A percentile compares a stretch with the other conserved stretches of the same genome.
Conservation (phyloP, 1,140 invertebrate genomes). For the Dolichoris vasculosae region DNA sequence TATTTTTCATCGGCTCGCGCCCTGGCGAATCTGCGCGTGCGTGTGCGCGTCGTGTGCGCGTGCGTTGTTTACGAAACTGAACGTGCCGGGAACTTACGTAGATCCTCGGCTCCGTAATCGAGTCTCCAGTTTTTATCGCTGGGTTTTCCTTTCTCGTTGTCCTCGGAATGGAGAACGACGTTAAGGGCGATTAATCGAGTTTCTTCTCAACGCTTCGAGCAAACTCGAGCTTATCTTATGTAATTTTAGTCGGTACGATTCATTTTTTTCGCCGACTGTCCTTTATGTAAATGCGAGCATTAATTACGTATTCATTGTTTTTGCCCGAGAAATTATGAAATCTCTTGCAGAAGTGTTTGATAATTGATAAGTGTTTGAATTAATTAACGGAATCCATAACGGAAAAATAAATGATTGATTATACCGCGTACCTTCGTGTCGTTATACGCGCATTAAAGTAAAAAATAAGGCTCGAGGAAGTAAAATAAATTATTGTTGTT, state of each 20-base stretch:
- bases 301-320: constrained; percentile 8
- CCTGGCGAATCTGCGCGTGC: not conserved
- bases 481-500: too few species aligned
- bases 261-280: not conserved
- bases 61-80: constrained; percentile 9
- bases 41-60: not conserved
- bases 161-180: not conserved
- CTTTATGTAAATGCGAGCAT: not conserved
- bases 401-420: not conserved
- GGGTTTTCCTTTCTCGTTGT: not conserved
- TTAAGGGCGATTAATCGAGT: not conserved
- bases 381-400: not conserved
- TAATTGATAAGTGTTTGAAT: not conserved
- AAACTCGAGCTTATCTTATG: not conserved
- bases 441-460: too few species aligned
- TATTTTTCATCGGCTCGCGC: constrained; percentile 30
- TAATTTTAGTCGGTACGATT: not conserved
- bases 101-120: not conserved
- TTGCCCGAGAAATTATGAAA: not conserved
- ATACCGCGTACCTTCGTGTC: too few species aligned
- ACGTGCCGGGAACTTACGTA: not conserved
- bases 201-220: not conserved
- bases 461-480: too few species aligned
- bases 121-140: not conserved
- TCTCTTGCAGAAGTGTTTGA: not conserved